Conservation (phyloP, 2,888 invertebrate species). For the Ormyrus rosae region DNA sequence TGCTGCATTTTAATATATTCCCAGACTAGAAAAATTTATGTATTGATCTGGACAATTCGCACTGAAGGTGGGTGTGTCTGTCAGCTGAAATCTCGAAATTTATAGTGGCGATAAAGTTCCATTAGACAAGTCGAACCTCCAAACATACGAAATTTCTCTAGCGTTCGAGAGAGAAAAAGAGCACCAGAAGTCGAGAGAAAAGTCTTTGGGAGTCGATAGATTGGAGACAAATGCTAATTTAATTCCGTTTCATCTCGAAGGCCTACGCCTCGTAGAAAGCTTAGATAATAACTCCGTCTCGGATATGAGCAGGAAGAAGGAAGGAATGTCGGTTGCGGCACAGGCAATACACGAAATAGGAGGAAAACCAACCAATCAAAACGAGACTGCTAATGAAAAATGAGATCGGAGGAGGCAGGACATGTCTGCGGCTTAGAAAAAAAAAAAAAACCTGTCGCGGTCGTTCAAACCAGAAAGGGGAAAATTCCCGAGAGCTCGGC, state of each 20-base stretch:
- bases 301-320: constrained; percentile 6
- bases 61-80: not conserved
- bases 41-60: too few species aligned
- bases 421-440: too few species aligned
- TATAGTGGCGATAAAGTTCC: constrained; percentile 12
- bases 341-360: not conserved
- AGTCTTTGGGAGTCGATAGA: constrained; percentile 11
- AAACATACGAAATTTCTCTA: not conserved
- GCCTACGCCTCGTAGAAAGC: not conserved
- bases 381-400: not conserved
- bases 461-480: too few species aligned
- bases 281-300: constrained; percentile 19
- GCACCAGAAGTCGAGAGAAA: not conserved
- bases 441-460: too few species aligned
- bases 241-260: constrained; percentile 26
- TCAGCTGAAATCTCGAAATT: constrained; percentile 21
- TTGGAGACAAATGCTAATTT: constrained; percentile 16
- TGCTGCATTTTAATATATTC: too few species aligned
- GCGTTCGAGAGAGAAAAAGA: not conserved
- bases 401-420: too few species aligned
- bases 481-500: too few species aligned
- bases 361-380: not conserved
- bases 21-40: too few species aligned
- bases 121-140: constrained; percentile 1
- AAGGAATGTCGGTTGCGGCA: not conserved